A percentile compares a stretch with the other conserved stretches of the same genome.
phyloP scores from a whole-genome alignment of 2,888 invertebrate species.

The Mythimna albipuncta region DNA sequence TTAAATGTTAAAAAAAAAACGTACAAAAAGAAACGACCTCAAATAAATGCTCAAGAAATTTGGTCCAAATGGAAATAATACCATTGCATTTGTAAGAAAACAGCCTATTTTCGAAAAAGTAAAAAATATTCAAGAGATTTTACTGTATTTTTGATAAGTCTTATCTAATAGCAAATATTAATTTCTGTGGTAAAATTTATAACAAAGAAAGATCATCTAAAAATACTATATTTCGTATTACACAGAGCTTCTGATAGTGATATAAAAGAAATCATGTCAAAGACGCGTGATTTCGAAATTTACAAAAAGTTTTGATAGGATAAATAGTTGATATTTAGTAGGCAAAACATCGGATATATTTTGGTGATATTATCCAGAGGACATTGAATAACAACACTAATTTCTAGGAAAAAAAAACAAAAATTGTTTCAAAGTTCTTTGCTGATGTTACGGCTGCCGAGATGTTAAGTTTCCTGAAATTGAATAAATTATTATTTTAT shows the following conservation, averaged over 20 bases:
- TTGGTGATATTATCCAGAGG: conserved; percentile 73
- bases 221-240: conserved; percentile 84
- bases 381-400: conserved; percentile 77
- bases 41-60: conserved; percentile 73
- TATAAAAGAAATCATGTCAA: conserved; percentile 75
- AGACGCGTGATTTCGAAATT: conserved; percentile 77
- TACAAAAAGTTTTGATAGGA: conserved; percentile 67
- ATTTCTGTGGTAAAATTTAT: conserved; percentile 80
- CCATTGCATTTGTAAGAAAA: conserved; percentile 58
- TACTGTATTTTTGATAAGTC: conserved; percentile 74
- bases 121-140: conserved; percentile 54
- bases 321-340: conserved; percentile 71
- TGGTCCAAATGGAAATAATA: conserved; percentile 79
- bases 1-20: conserved; percentile 69
- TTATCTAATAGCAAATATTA: conserved; percentile 81
- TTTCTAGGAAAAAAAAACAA: conserved; percentile 71
- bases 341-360: conserved; percentile 72
- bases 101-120: conserved; percentile 55
- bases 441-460: conserved; percentile 65
- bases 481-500: background rate
- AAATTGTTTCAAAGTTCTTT: conserved; percentile 70
- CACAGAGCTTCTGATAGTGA: conserved; percentile 72
- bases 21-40: conserved; percentile 73
- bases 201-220: conserved; percentile 89
- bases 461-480: conserved; percentile 61